Percentiles rank a stretch among this genome's conserved stretches.
Conservation (phyloP, 2,797 vertebrate genomes). For the Ammospiza maritima region DNA sequence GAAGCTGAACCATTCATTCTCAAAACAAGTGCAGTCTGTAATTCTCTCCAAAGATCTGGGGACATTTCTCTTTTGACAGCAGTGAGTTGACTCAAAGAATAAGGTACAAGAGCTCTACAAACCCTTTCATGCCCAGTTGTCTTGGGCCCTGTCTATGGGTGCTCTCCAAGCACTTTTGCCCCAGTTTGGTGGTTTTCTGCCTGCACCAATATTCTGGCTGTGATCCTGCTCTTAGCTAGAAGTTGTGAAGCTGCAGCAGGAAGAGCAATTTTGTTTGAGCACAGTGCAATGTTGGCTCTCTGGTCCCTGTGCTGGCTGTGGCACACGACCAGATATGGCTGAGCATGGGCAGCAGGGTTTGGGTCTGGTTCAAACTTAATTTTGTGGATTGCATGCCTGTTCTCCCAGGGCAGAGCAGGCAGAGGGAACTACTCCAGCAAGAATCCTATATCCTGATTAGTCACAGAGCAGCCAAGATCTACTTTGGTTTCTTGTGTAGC, state of each 20-base stretch:
- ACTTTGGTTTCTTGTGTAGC: background rate
- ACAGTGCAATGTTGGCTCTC: background rate
- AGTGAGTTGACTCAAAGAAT: background rate
- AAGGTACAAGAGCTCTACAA: background rate
- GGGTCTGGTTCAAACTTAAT: background rate
- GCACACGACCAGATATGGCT: rapidly evolving
- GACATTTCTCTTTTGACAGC: background rate
- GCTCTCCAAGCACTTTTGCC: background rate
- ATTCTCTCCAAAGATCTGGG: background rate
- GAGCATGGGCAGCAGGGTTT: background rate
- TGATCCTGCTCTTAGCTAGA: background rate
- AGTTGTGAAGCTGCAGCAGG: background rate
- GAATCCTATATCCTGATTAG: background rate
- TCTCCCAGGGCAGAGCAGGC: background rate
- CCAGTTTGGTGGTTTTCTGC: background rate
- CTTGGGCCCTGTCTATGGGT: background rate
- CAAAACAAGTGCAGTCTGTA: background rate
- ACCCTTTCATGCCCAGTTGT: background rate
- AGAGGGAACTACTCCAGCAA: background rate
- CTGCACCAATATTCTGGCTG: background rate
- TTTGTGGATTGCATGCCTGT: background rate
- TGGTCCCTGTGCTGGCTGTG: background rate
- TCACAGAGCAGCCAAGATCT: background rate
- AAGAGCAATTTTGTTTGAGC: background rate
- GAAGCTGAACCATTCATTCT: background rate